Evolutionary conservation across 2,113 vertebrate species (phyloP).

Genomic region (Cryptotis parvus): DNA sequence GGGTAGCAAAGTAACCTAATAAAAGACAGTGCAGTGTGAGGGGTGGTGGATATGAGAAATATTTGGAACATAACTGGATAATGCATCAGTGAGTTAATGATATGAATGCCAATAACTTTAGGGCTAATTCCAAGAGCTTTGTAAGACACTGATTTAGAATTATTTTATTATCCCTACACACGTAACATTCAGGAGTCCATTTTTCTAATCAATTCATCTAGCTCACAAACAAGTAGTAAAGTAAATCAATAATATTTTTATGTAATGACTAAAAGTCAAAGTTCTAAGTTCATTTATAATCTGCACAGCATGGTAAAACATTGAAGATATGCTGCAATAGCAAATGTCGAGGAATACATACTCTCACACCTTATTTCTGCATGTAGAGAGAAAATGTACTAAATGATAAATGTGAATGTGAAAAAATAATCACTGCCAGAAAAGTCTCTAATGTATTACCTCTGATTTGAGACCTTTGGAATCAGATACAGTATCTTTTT

Average conservation of each 20-base stretch:
- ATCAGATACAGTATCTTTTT: conserved; percentile 54
- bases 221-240: conserved; percentile 18
- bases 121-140: not conserved
- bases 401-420: conserved; percentile 50
- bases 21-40: not conserved
- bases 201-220: not conserved
- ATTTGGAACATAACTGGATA: not conserved
- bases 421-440: not conserved
- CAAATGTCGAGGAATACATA: conserved; percentile 53
- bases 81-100: not conserved
- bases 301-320: not conserved
- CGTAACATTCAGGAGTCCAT: not conserved
- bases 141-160: not conserved
- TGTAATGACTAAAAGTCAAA: not conserved
- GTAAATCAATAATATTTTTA: not conserved
- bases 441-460: conserved; percentile 27
- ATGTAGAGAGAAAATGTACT: conserved; percentile 57
- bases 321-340: not conserved
- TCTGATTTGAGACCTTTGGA: not conserved
- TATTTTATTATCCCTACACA: not conserved
- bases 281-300: conserved; percentile 35
- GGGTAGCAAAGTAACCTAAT: not conserved
- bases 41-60: not conserved
- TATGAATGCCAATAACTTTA: not conserved
- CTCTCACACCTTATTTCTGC: conserved; percentile 33